phyloP scores from a whole-genome alignment of 1,140 invertebrate species.

The Cecropterus lyciades region DNA sequence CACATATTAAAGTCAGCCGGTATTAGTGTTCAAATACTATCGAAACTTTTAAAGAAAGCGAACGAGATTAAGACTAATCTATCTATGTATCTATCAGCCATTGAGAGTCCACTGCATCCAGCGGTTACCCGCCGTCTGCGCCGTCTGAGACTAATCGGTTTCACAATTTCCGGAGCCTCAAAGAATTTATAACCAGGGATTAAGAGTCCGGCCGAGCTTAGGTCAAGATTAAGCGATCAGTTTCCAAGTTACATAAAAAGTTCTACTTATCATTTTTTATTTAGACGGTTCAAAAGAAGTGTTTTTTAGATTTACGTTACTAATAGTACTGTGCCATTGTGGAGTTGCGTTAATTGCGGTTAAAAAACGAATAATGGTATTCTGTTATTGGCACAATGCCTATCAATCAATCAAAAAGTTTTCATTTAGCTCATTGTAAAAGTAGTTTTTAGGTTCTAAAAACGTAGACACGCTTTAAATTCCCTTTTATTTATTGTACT shows the following conservation, averaged over 20 bases:
- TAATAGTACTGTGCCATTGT: neutral
- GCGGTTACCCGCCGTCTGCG: too few species aligned
- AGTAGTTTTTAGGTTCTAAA: neutral
- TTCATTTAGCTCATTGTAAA: neutral
- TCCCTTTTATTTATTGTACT: too few species aligned
- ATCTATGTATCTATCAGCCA: too few species aligned
- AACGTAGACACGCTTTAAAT: neutral
- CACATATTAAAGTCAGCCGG: too few species aligned
- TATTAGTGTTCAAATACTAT: too few species aligned
- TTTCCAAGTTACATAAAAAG: slow-evolving; percentile 15
- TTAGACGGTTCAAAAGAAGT: slow-evolving; percentile 5
- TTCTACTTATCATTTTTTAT: neutral
- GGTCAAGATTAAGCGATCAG: slow-evolving; percentile 12
- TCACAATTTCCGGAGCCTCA: neutral
- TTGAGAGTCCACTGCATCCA: too few species aligned
- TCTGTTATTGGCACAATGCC: slow-evolving; percentile 40
- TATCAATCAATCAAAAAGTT: slow-evolving; percentile 40
- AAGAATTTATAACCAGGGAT: slow-evolving; percentile 6
- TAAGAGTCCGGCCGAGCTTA: slow-evolving; percentile 4
- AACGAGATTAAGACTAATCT: too few species aligned
- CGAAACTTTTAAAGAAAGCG: neutral
- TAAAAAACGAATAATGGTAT: slow-evolving; percentile 28
- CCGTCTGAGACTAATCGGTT: neutral
- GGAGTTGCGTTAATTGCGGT: slow-evolving; percentile 17
- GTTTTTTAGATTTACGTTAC: slow-evolving; percentile 6